Conservation (phyloP, 2,113 vertebrate species). For the Hemichromis elongatus region DNA sequence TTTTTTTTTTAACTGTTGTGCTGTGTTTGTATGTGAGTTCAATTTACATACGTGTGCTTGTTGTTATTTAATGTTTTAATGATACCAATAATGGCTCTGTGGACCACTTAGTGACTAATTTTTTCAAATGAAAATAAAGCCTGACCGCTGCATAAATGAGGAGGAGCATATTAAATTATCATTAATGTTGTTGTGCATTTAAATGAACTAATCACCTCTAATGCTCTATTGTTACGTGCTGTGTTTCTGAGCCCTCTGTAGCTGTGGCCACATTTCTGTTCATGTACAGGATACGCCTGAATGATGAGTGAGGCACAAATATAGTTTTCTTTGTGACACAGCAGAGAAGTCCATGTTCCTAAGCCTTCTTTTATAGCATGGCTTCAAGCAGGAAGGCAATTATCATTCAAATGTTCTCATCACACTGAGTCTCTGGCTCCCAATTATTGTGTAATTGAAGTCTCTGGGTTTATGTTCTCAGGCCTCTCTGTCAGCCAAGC, state of each 20-base stretch:
- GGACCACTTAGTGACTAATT: neutral
- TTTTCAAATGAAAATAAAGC: neutral
- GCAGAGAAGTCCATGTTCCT: neutral
- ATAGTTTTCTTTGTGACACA: neutral
- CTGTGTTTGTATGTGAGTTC: neutral
- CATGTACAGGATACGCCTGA: neutral
- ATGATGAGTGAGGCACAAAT: neutral
- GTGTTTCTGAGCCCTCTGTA: neutral
- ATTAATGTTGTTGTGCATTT: neutral
- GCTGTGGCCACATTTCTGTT: neutral
- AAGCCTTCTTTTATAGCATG: neutral
- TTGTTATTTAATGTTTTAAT: neutral
- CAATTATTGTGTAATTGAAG: neutral
- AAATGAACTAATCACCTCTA: neutral
- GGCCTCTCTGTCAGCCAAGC: neutral
- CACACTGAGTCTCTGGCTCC: neutral
- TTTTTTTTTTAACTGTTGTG: neutral
- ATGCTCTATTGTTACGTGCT: neutral
- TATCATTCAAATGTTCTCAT: neutral
- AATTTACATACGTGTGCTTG: neutral
- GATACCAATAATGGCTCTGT: neutral
- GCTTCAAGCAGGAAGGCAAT: neutral
- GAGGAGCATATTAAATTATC: neutral
- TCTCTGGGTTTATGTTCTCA: neutral
- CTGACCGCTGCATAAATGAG: neutral